Conservation (phyloP, 2,888 invertebrate genomes). For the Molorchus minor region DNA sequence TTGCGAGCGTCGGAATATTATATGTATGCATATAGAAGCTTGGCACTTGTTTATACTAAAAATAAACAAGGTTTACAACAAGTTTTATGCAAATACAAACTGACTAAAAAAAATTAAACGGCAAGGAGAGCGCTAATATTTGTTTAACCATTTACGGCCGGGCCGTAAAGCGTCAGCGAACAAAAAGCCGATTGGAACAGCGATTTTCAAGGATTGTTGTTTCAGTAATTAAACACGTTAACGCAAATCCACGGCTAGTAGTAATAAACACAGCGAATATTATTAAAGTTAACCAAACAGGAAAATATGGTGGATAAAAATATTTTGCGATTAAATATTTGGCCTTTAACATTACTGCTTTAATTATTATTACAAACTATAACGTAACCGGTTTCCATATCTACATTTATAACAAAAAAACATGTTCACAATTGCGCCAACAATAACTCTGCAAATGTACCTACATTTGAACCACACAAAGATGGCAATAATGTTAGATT, state of each 20-base stretch:
- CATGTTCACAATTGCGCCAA: too few species aligned
- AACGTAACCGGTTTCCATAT: too few species aligned
- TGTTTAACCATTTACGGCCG: constrained; percentile 30
- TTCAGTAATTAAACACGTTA: constrained; percentile 29
- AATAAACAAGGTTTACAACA: constrained; percentile 33
- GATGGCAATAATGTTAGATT: too few species aligned
- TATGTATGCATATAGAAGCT: constrained; percentile 3
- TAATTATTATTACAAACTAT: too few species aligned
- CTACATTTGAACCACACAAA: too few species aligned
- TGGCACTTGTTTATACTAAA: constrained; percentile 28
- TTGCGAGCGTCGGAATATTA: constrained; percentile 5
- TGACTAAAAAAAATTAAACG: constrained; percentile 24
- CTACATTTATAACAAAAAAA: too few species aligned
- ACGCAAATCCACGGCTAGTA: constrained; percentile 9
- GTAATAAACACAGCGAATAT: constrained; percentile 17
- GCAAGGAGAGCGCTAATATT: constrained; percentile 34
- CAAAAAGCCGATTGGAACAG: constrained; percentile 22
- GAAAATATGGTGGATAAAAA: too few species aligned
- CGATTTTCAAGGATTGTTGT: constrained; percentile 32
- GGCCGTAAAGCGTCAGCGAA: constrained; percentile 25
- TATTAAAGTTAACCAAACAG: background rate
- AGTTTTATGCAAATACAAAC: constrained; percentile 32
- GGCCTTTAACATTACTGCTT: too few species aligned
- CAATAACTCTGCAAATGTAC: too few species aligned
- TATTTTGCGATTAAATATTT: too few species aligned